Evolutionary conservation across 2,113 vertebrate species (phyloP).

Genomic region (Ascaphus truei): DNA sequence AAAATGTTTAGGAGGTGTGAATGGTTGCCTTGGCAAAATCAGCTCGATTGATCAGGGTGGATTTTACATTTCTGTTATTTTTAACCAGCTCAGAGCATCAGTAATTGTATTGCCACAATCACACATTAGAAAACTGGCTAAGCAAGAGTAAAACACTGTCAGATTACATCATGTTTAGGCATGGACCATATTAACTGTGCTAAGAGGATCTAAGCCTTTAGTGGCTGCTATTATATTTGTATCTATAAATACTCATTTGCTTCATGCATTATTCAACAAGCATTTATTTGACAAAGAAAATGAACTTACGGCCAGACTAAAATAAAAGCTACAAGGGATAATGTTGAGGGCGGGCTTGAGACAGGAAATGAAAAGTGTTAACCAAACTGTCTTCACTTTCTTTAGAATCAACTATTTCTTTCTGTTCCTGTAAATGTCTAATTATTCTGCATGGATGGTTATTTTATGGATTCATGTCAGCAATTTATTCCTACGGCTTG

Average conservation of each 20-base stretch:
- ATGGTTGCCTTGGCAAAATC: constrained; percentile 11
- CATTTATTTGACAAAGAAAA: neutral
- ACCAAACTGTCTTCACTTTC: constrained; percentile 10
- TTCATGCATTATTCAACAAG: neutral
- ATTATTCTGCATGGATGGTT: constrained; percentile 15
- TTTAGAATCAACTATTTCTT: constrained; percentile 10
- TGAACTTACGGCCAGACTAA: neutral
- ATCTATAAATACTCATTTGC: neutral
- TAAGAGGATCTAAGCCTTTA: neutral
- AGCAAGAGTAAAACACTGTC: constrained; percentile 14
- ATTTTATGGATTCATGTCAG: constrained; percentile 24
- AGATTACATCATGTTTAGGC: constrained; percentile 17
- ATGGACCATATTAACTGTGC: neutral
- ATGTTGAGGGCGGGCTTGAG: neutral
- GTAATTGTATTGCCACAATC: constrained; percentile 23
- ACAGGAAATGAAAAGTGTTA: constrained; percentile 16
- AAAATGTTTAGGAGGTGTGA: constrained; percentile 2
- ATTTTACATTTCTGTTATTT: constrained; percentile 27
- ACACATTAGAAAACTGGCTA: too few relatives aligned
- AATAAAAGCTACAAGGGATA: neutral
- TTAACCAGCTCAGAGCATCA: constrained; percentile 14
- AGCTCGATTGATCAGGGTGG: neutral
- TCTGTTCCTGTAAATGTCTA: constrained; percentile 30
- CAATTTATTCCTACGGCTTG: neutral
- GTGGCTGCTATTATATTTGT: neutral